A percentile compares a stretch with the other conserved stretches of the same genome.
These are phyloP conservation scores for Caenorhabditis remanei DNA, from an alignment of 1,140 invertebrate genomes.

Conservation along the genomic window DNA sequence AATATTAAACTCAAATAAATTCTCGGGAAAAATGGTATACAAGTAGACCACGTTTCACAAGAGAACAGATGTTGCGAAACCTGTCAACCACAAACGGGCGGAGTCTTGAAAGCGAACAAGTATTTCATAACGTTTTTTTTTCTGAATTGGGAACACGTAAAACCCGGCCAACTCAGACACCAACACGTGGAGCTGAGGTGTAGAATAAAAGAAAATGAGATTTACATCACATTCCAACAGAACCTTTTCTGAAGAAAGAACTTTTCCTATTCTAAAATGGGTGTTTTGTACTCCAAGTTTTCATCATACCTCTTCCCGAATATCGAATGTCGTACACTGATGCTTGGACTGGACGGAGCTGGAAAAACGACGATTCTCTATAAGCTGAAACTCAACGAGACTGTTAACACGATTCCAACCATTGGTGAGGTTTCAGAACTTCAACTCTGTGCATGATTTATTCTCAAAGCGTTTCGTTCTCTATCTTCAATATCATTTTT, in stretches of 20 bases:
- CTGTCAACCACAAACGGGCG: neutral
- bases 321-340: conserved; percentile 98
- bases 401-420: conserved; percentile 96
- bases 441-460: no score
- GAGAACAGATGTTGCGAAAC: conserved; percentile 7
- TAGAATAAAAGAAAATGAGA: conserved; percentile 6
- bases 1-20: conserved; percentile 19
- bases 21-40: neutral
- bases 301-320: conserved; percentile 89
- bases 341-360: conserved; percentile 95
- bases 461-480: neutral
- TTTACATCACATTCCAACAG: neutral
- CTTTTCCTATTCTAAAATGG: conserved; percentile 78
- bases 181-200: conserved; percentile 28
- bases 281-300: conserved; percentile 82
- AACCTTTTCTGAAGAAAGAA: neutral
- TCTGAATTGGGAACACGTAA: neutral
- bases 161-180: conserved; percentile 6
- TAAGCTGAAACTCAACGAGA: conserved; percentile 95
- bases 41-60: neutral
- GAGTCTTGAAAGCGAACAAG: neutral
- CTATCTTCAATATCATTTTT: neutral
- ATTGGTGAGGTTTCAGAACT: conserved; percentile 82
- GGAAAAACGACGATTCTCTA: conserved; percentile 98
- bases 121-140: neutral